Conservation (phyloP, 2,888 invertebrate species). For the Brachycybe producta region DNA sequence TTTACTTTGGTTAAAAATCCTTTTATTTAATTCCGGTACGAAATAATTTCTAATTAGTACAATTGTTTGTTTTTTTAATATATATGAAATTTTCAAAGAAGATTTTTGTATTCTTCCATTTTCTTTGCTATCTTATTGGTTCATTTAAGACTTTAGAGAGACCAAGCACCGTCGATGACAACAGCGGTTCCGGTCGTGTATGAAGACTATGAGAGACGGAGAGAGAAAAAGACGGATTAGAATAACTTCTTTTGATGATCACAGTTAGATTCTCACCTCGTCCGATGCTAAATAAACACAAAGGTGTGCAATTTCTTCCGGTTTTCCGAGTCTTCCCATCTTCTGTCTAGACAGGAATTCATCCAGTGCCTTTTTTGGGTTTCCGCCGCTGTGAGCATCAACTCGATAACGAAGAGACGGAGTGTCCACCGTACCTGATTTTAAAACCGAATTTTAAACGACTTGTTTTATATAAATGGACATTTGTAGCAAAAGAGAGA, state of each 20-base stretch:
- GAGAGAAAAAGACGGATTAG: neutral
- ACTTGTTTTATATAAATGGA: neutral
- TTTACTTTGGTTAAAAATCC: no score
- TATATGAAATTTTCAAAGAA: no score
- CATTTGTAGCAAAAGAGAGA: neutral
- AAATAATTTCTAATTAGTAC: no score
- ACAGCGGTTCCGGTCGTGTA: constrained; percentile 27
- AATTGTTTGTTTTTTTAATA: no score
- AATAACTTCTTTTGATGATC: neutral
- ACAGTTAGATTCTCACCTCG: constrained; percentile 23
- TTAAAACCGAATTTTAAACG: neutral
- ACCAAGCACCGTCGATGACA: constrained; percentile 27
- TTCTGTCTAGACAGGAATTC: constrained; percentile 26
- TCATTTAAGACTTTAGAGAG: no score
- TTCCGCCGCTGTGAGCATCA: constrained; percentile 15
- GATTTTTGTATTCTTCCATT: no score
- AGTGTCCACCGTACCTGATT: constrained; percentile 17
- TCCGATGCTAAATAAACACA: constrained; percentile 28
- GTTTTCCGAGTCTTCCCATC: constrained; percentile 28
- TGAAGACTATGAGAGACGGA: constrained; percentile 23
- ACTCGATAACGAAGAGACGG: constrained; percentile 17
- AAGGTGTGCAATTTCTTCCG: constrained; percentile 28
- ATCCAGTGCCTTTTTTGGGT: constrained; percentile 21
- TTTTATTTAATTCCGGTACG: no score
- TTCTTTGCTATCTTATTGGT: no score